phyloP scores from a whole-genome alignment of 30 jellyfish, hydroid and myxozoan genomes.

The Turritopsis dohrnii region DNA sequence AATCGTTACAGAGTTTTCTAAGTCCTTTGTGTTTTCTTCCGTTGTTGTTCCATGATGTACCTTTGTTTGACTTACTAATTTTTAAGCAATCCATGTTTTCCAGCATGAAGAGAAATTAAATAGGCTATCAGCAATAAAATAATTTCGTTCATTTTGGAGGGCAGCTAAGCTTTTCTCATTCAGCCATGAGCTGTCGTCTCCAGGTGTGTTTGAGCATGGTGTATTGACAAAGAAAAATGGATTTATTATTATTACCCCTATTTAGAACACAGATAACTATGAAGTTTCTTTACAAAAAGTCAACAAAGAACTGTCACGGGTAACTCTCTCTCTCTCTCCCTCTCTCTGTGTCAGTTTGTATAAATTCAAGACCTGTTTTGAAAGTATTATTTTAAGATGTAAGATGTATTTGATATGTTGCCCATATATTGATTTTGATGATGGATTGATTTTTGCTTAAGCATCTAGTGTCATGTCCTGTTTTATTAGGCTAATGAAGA shows the following conservation, averaged over 20 bases:
- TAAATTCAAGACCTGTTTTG: not conserved
- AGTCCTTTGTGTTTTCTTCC: not conserved
- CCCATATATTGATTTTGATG: not conserved
- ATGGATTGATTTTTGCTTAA: slow-evolving; percentile 15
- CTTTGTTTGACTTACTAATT: too few species aligned
- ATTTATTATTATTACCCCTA: too few species aligned
- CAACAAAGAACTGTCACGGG: slow-evolving; percentile 67
- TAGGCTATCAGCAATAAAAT: too few species aligned
- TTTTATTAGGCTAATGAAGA: slow-evolving; percentile 27
- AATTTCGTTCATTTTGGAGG: too few species aligned
- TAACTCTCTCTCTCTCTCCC: slow-evolving; percentile 3
- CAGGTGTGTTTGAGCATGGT: too few species aligned
- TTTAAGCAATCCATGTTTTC: not conserved
- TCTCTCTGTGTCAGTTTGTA: not conserved
- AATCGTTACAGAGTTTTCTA: not conserved
- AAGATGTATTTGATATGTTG: not conserved
- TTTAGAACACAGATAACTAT: slow-evolving; percentile 66
- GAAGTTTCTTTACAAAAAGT: slow-evolving; percentile 57
- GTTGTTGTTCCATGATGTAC: too few species aligned
- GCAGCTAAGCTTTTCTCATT: too few species aligned
- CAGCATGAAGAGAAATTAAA: too few species aligned
- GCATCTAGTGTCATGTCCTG: slow-evolving; percentile 30
- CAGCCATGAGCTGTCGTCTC: too few species aligned
- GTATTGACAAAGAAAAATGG: too few species aligned
- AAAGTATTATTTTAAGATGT: not conserved